Base-by-base conservation (phyloP, 2,113 vertebrate species). In the Agapornis roseicollis region DNA sequence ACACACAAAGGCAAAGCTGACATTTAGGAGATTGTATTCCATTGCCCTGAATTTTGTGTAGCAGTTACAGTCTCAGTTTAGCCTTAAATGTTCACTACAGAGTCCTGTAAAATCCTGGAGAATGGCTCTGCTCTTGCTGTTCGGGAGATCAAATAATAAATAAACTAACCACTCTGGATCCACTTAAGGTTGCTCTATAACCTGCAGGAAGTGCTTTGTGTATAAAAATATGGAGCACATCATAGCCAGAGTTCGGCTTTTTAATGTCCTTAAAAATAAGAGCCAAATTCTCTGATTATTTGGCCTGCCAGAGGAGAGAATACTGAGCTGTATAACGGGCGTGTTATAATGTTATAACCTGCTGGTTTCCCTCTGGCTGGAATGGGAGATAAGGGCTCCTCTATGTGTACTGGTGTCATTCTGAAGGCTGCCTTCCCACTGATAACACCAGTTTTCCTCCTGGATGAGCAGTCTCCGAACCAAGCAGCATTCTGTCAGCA, bases 271-370 rank as follows among this genome's bases (percentile, higher is more conserved):
- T 66, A 39, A 88, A 88, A 64, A 35, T 10, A 64, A 55, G 22
- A n/a, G 5, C 8, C 23, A 29, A 88, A 73, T 27, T 19, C 5
- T 39, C 35, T 53, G 41, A 42, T 52, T 71, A 61, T 56, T 60
- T 68, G 47, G 29, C 63, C n/a, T 52, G 37, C 15, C 10, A 1
- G 2, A 41, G 20, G 31, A 53, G 29, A 37, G 39, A 55, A 53
- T 23, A 50, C 44, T 17, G 25, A 52, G 10, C 31, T 58, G n/a
- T 44, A 10, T 25, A 31, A 44, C 11, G 28, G 47, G 44, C 6
- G 3, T 0, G 0, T 39, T 68, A 3, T 3, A 55, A 9, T 0
- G 4, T 24, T 58, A n/a, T 39, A 41, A 52, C 6, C 10, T 47
- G 18, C 37, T 70, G 63, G 37, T 33, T 53, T 85, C 19, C 25